Percentiles rank a stretch among this genome's conserved stretches.
Conservation (phyloP, 64 coral and sea anemone species). For the Montipora capricornis region DNA sequence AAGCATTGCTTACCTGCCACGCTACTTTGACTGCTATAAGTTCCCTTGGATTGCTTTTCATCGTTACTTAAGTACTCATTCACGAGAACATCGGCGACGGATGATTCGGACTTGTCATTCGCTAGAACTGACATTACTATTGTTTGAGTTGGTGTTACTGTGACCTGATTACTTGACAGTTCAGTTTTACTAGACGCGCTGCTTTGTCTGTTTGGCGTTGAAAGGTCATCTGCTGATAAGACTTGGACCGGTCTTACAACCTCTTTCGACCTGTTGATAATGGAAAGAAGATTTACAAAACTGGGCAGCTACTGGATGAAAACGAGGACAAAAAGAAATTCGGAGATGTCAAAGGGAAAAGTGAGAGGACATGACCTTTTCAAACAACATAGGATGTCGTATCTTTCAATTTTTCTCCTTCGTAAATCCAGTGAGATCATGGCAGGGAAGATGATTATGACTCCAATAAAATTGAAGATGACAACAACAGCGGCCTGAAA, state of each 20-base stretch:
- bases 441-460: conserved; percentile 91
- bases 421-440: conserved; percentile 91
- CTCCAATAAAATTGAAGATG: conserved; percentile 85
- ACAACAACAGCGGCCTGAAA: conserved; percentile 90
- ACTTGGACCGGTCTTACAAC: not conserved
- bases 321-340: not conserved
- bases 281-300: not conserved
- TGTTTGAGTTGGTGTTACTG: not conserved
- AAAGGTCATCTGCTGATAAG: not conserved
- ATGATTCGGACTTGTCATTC: conserved; percentile 22
- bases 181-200: not conserved
- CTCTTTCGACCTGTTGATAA: not conserved
- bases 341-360: not conserved
- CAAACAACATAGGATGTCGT: conserved; percentile 87
- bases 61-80: not conserved
- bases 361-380: conserved; percentile 46
- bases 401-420: conserved; percentile 82
- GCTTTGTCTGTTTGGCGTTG: not conserved
- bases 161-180: not conserved
- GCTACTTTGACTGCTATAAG: conserved; percentile 15
- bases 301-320: not conserved
- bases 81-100: not conserved
- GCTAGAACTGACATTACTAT: not conserved
- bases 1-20: not conserved
- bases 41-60: not conserved